Percentiles rank a stretch among this genome's conserved stretches.
Conservation (phyloP, 1,140 invertebrate species). For the Drosophila grimshawi region DNA sequence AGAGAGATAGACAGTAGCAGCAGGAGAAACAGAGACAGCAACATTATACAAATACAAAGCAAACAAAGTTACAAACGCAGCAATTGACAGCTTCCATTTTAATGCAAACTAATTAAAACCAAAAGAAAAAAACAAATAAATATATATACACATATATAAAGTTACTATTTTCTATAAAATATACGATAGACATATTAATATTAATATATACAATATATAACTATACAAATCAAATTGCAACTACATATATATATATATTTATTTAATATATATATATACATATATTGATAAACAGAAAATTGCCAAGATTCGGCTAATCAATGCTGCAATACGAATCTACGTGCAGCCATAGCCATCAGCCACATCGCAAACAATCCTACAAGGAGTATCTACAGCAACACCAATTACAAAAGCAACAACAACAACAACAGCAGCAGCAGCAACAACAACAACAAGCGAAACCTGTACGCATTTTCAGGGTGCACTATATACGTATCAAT, state of each 20-base stretch:
- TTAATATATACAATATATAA: constrained; percentile 67
- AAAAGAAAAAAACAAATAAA: constrained; percentile 15
- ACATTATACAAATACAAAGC: constrained; percentile 62
- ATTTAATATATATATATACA: constrained; percentile 15
- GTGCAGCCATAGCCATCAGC: constrained; percentile 40
- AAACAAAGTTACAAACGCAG: constrained; percentile 82
- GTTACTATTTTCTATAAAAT: constrained; percentile 57
- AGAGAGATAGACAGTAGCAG: constrained; percentile 18
- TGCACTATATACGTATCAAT: constrained; percentile 76
- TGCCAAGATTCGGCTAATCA: constrained; percentile 48
- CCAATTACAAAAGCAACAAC: constrained; percentile 64
- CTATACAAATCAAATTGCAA: constrained; percentile 21
- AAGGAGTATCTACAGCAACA: constrained; percentile 70
- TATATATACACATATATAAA: constrained; percentile 46
- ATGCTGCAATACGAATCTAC: constrained; percentile 77
- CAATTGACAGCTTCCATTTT: constrained; percentile 82
- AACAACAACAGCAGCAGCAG: constrained; percentile 41
- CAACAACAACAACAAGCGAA: constrained; percentile 48
- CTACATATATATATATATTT: constrained; percentile 21
- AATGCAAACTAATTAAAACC: constrained; percentile 51
- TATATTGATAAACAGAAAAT: constrained; percentile 15
- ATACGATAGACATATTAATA: constrained; percentile 43
- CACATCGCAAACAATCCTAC: constrained; percentile 68
- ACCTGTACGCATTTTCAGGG: constrained; percentile 74
- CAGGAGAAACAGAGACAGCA: constrained; percentile 5